Percentiles rank a stretch among this genome's conserved stretches.
Conservation (phyloP, 2,888 invertebrate species). For the Nephrotoma guestfalica region DNA sequence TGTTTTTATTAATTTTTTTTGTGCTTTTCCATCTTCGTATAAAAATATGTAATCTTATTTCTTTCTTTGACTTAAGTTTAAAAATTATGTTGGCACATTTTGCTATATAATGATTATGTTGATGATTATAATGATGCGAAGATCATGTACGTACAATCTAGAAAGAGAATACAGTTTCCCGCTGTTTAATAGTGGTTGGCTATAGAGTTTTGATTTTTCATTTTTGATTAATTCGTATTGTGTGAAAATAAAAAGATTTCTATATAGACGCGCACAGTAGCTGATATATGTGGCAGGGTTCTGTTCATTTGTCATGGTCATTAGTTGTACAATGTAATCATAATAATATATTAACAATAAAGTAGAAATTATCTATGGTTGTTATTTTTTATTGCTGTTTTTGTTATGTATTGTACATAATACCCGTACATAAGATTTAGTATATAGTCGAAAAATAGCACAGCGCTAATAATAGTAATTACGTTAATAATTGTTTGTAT, state of each 20-base stretch:
- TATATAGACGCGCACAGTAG: background rate
- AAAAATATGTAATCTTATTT: background rate
- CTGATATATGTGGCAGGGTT: background rate
- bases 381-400: background rate
- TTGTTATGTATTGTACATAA: background rate
- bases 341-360: background rate
- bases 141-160: background rate
- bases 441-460: background rate
- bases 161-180: background rate
- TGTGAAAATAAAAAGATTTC: background rate
- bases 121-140: background rate
- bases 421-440: background rate
- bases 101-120: background rate
- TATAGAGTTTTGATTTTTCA: background rate
- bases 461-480: background rate
- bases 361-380: background rate
- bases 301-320: conserved; percentile 6
- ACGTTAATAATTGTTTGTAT: background rate
- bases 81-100: background rate
- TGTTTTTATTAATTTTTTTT: background rate
- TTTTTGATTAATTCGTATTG: background rate
- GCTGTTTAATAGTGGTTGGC: conserved; percentile 2
- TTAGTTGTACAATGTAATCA: conserved; percentile 3
- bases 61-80: background rate
- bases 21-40: background rate